Conservation (phyloP, 1,140 invertebrate species). For the Andrena cerasifolii region DNA sequence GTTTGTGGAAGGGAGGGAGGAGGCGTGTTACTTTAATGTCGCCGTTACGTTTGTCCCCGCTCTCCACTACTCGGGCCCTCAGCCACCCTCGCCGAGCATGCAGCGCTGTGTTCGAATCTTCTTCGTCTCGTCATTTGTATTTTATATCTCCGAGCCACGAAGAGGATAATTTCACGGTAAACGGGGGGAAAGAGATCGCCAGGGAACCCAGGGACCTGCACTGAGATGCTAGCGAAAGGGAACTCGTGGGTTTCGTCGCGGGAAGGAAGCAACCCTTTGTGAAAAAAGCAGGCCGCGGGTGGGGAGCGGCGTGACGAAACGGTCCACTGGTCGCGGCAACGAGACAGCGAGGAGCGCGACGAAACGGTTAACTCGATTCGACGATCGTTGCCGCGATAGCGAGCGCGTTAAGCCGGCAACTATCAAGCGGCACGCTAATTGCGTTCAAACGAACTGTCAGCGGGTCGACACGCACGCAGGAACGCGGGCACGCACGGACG, state of each 20-base stretch:
- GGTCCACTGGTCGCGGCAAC: not conserved
- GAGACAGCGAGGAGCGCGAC: slow-evolving; percentile 37
- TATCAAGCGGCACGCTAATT: slow-evolving; percentile 78
- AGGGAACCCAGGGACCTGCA: too few species aligned
- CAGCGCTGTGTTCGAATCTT: slow-evolving; percentile 13
- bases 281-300: slow-evolving; percentile 22
- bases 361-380: slow-evolving; percentile 72
- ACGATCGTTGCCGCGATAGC: slow-evolving; percentile 73
- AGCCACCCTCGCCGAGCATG: slow-evolving; percentile 1
- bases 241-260: not conserved
- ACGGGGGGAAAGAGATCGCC: too few species aligned
- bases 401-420: slow-evolving; percentile 54
- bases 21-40: too few species aligned
- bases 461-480: slow-evolving; percentile 70
- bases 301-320: slow-evolving; percentile 21
- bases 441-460: slow-evolving; percentile 81
- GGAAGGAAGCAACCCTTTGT: not conserved
- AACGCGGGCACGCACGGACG: slow-evolving; percentile 40
- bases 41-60: too few species aligned
- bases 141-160: not conserved
- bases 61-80: too few species aligned
- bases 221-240: too few species aligned
- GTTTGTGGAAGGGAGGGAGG: too few species aligned
- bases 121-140: not conserved
- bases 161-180: not conserved